Evolutionary conservation across 1,140 invertebrate genomes (phyloP), one percentile per base, ranked within the genome.

Genomic region (Sitobion miscanthi): DNA sequence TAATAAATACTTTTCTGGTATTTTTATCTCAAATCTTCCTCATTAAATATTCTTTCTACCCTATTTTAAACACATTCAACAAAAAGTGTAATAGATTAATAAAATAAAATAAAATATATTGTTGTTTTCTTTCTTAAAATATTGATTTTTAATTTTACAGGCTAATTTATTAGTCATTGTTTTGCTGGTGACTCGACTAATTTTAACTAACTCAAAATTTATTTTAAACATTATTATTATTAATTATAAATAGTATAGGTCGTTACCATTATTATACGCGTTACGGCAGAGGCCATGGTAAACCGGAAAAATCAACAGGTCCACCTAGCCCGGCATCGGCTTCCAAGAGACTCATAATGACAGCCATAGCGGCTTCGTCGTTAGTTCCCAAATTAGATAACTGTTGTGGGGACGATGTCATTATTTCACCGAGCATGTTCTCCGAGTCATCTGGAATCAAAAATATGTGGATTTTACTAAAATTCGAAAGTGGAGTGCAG

Each of bases 271-370:
- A 45, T 47, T 47, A 45, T 86, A 45, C 23, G 25, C 38, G 14
- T 52, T 92, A 98, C 86, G 97, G 97, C 83, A 98, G 95, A 0
- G 98, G 98, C 98, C 98, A 98, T 1, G 98, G 98, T 38, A 98
- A 95, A 45, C 97, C 97, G 8, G 97, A 97, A 95, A 98, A 98
- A 95, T 98, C 98, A 23, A 98, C 97, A 2, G 97, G 96, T n/a
- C 97, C 97, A 21, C 97, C 97, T 38, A 97, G 95, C 3, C 97
- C 97, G 23, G 97, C 97, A 54, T 96, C 97, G 7, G 97, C 98
- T 95, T 98, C 98, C 57, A 98, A 95, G 30, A 98, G 96, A 95
- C 97, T 98, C 98, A 99, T 98, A 94, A 99, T 98, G 52, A 98
- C 97, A 14, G 98, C 98, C 97, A 98, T 98, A 4, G 98, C 97